Conservation (phyloP, 2,797 vertebrate species). For the Acipenser transmontanus region DNA sequence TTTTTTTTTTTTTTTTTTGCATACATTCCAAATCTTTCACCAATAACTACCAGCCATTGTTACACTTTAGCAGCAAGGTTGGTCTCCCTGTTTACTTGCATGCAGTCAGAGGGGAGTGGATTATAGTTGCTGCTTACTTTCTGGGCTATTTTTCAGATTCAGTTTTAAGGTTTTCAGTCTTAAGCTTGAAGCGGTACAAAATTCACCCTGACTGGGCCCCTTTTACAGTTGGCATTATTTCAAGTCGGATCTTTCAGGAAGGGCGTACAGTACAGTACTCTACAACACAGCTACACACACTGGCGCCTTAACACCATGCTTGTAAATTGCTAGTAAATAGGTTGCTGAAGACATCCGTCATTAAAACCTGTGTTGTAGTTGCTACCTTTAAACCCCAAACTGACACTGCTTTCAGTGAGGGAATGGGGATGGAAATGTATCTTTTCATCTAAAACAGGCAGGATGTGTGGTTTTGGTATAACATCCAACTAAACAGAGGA, state of each 20-base stretch:
- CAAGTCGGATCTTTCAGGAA: slow-evolving; percentile 29
- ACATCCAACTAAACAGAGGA: too few species aligned
- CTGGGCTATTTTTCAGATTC: too few species aligned
- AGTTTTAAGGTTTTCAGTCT: slow-evolving; percentile 15
- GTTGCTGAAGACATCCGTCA: too few species aligned
- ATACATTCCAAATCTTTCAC: too few species aligned
- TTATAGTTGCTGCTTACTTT: too few species aligned
- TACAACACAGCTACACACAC: slow-evolving; percentile 13
- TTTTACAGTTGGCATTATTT: slow-evolving; percentile 41
- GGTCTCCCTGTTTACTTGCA: too few species aligned
- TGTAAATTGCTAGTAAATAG: not conserved
- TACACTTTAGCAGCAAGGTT: too few species aligned
- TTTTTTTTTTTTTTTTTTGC: too few species aligned
- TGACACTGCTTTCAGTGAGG: slow-evolving; percentile 20
- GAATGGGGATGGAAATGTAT: not conserved
- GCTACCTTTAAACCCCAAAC: too few species aligned
- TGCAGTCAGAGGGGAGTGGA: too few species aligned
- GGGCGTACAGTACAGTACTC: slow-evolving; percentile 33
- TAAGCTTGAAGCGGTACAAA: slow-evolving; percentile 18
- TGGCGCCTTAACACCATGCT: not conserved
- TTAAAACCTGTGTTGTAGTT: too few species aligned
- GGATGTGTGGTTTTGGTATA: slow-evolving; percentile 1
- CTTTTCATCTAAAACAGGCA: not conserved
- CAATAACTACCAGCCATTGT: too few species aligned
- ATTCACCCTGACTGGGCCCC: slow-evolving; percentile 54